Conservation (phyloP, 1,140 invertebrate genomes). For the fruit fly (Drosophila melanogaster) region DNA sequence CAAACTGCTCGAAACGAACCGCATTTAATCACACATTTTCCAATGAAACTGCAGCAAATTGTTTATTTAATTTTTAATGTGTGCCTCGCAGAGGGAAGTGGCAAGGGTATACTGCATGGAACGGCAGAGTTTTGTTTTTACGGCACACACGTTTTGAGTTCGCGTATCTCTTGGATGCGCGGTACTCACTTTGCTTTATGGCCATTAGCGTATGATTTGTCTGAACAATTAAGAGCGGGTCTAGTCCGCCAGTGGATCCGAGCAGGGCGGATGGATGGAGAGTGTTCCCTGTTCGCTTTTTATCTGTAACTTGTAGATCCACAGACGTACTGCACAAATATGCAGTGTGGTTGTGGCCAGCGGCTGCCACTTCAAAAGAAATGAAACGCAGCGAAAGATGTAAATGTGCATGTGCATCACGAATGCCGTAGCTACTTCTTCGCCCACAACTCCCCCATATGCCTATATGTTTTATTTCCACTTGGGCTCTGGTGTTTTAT, state of each 20-base stretch:
- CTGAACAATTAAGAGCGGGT: slow-evolving; percentile 77
- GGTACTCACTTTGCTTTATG: slow-evolving; percentile 63
- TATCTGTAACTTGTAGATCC: slow-evolving; percentile 54
- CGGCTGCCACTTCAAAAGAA: slow-evolving; percentile 75
- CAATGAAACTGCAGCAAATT: slow-evolving; percentile 82
- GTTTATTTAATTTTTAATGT: slow-evolving; percentile 84
- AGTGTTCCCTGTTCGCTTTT: slow-evolving; percentile 31
- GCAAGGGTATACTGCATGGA: no score
- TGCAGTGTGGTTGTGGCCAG: slow-evolving; percentile 45
- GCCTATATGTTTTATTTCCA: slow-evolving; percentile 69
- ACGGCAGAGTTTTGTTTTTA: slow-evolving; percentile 23
- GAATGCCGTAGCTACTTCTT: slow-evolving; percentile 15
- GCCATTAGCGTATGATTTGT: slow-evolving; percentile 83
- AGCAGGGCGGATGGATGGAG: neutral
- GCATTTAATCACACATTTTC: slow-evolving; percentile 82
- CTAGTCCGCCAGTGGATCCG: slow-evolving; percentile 12
- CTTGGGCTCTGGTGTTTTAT: slow-evolving; percentile 69
- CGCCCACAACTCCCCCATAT: neutral
- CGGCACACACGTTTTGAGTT: slow-evolving; percentile 53
- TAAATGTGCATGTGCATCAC: slow-evolving; percentile 55
- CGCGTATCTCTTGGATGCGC: slow-evolving; percentile 40
- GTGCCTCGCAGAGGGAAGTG: slow-evolving; percentile 23
- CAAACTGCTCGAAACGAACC: slow-evolving; percentile 37
- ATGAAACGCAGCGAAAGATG: slow-evolving; percentile 15
- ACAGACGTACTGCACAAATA: slow-evolving; percentile 16